Evolutionary conservation across 2,113 vertebrate species (phyloP), one percentile per base, ranked within the genome.

Genomic region (Prionailurus viverrinus): DNA sequence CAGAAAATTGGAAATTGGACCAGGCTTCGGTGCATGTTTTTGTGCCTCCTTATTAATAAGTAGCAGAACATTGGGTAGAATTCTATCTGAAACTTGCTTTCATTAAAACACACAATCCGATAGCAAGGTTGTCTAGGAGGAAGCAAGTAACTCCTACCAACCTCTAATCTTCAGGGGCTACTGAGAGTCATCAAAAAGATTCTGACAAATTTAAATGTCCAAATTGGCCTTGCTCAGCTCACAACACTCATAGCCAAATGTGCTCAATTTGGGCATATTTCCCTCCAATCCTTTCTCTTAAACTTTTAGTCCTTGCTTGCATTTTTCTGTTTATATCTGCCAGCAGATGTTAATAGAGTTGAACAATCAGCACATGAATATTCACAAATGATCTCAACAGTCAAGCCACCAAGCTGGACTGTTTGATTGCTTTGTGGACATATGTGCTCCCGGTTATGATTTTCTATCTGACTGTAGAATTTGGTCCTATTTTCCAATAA

Each of bases 41-140:
- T 87, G 1, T 68, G 18, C 29, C 25, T 48, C 2, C 19, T 82
- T 66, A 13, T 89, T 87, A 63, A 78, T 39, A 81, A 68, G 18
- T 19, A 79, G n/a, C 53, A 84, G 63, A n/a, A 80, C 6, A 63
- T n/a, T 55, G 5, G 25, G 45, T 71, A 92, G 51, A 87, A 23
- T 48, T 82, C 48, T 81, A 65, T 21, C 78, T 87, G 73, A 80
- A 73, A 94, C 61, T 85, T 83, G 19, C 16, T 95, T 87, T 84
- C 91, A 88, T 21, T 76, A 41, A 91, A 95, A 36, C 0, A 13
- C 51, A 33, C 12, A 23, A 78, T 31, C 36, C 91, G 53, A 55
- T 13, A 81, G 65, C 41, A 91, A 71, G 31, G 10, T 45, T 68
- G 29, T 69, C 73, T 18, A 55, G 69, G 9, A 93, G 69, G 33